Evolutionary conservation across 2,888 invertebrate genomes (phyloP), one percentile per base, ranked within the genome.

Genomic region (Acleris laterana): DNA sequence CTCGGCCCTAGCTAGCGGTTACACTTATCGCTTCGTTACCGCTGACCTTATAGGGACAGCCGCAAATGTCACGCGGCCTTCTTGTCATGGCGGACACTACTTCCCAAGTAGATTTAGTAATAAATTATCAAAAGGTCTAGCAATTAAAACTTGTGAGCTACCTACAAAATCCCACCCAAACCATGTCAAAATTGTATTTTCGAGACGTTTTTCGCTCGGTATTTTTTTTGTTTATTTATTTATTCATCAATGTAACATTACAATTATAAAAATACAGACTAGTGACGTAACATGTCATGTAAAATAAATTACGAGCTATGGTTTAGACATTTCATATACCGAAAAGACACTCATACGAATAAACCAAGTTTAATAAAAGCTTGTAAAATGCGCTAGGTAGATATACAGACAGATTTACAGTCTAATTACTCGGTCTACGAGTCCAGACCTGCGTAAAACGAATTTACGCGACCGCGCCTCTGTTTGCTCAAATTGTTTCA

Each of bases 391-490:
- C 81, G 78, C 77, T 82, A 62, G 62, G 66, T 66, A 66, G 62
- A 66, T 66, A 81, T 84, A 82, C 85, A 87, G 84, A 82, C 80
- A 86, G 88, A 89, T 89, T 89, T 89, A 89, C 89, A 87, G 84
- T 87, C 84, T 89, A 89, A 89, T 89, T 89, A 89, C 88, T 82
- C 80, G 78, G 74, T 77, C 78, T 77, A 77, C 79, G 82, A 80
- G 69, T 74, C 81, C 80, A 81, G 82, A 82, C 77, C 83, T 81
- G 81, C 79, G 87, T 84, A 83, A 87, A 85, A 82, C 79, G 81
- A 83, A 89, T 89, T 88, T 89, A 88, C 84, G 86, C 75, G 82
- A 87, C 85, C 86, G 77, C 81, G 77, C 83, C 84, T 81, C 80
- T 84, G 84, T 84, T 82, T 81, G 79, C 78, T 82, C 78, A 80